Evolutionary conservation across 2,113 vertebrate species (phyloP), one percentile per base, ranked within the genome.

Genomic region (Megaleporinus macrocephalus): DNA sequence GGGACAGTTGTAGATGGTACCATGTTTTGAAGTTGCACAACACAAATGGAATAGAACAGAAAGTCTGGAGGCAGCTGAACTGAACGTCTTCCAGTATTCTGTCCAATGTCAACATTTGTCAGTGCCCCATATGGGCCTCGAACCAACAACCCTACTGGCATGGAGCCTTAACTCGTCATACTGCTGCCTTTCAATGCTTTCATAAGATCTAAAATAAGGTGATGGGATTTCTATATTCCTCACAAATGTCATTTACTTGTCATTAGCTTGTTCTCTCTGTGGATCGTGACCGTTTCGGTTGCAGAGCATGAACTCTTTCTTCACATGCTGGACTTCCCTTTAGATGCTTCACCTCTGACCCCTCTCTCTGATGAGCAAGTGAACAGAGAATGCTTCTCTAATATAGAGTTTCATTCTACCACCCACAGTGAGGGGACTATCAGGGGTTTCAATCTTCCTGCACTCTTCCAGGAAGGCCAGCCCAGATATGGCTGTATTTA

Each of bases 291-390:
- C 75, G 84, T 74, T 72, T 79, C 68, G 66, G 82, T 47, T n/a
- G 36, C 70, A 79, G 63, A 63, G 16, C 47, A 70, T 70, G 47
- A 79, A 74, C 82, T 87, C 30, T 76, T 86, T 91, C 88, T 86
- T 79, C 87, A 89, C 68, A 81, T 63, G 51, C 71, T 76, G 53
- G 71, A 20, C 7, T 57, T 65, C 81, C 47, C 33, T 65, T 33
- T 80, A 84, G 70, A 57, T 41, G 29, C 29, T 70, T 36, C 49
- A 77, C 62, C 55, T 84, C 27, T 74, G 76, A 84, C 83, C 81
- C 41, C 68, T 55, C 53, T 85, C 36, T 70, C 76, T 78, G 76
- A 76, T 15, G 16, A 26, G 51, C 73, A 36, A 76, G 51, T 49
- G 30, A 73, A 70, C 51, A n/a, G 36, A 73, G 41, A 79, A 78